These are phyloP conservation scores for Eupithecia insigniata DNA, from an alignment of 2,888 invertebrate species.

Conservation along the genomic window DNA sequence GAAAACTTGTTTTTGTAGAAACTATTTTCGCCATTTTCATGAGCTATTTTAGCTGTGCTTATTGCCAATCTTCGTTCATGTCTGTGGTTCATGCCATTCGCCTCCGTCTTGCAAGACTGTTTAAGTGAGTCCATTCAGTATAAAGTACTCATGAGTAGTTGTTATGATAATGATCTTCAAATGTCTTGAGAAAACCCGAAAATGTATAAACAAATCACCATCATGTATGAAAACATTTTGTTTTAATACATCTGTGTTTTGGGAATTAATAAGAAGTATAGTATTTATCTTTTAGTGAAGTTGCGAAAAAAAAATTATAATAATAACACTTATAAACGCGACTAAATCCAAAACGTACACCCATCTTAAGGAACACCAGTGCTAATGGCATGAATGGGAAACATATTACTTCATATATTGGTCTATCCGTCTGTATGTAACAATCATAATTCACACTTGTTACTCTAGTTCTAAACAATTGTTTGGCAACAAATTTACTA, in stretches of 20 bases:
- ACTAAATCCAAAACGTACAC: neutral
- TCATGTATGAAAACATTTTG: no score
- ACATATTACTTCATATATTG: neutral
- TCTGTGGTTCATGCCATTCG: no score
- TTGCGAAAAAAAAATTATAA: neutral
- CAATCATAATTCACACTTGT: neutral
- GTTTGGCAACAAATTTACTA: neutral
- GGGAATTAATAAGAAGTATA: neutral
- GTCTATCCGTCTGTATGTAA: neutral
- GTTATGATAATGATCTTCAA: neutral
- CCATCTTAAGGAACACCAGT: neutral
- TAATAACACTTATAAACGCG: neutral
- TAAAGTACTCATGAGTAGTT: neutral
- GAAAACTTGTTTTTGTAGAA: neutral
- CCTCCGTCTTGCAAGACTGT: neutral
- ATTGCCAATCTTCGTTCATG: neutral
- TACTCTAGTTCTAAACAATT: neutral
- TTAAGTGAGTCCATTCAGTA: neutral
- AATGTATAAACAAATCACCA: neutral
- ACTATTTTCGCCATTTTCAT: neutral
- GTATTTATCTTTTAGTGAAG: neutral
- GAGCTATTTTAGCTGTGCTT: neutral
- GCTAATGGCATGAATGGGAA: neutral
- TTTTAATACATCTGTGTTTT: constrained; percentile 1
- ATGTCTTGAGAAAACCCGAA: neutral